Evolutionary conservation across 2,113 vertebrate species (phyloP).

Genomic region (Machaerirhynchus nigripectus): DNA sequence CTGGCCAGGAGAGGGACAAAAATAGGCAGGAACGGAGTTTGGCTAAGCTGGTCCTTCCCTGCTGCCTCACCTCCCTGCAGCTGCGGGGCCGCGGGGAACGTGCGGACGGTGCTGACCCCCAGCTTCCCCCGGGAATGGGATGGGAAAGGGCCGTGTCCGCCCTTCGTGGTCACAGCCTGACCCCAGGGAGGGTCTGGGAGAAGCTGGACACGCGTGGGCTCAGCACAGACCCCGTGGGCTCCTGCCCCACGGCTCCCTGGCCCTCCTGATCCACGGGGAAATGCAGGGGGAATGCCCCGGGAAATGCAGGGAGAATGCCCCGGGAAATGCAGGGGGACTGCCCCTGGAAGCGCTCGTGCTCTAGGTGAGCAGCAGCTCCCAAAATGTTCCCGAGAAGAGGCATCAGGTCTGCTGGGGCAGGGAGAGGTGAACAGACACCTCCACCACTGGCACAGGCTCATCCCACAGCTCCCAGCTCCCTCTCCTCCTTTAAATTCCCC

Average conservation of each 20-base stretch:
- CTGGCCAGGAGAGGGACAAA: background rate
- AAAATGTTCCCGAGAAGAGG: background rate
- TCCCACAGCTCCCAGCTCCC: background rate
- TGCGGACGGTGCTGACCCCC: fast-evolving
- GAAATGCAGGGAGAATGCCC: background rate
- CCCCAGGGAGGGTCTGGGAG: background rate
- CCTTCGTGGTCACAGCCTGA: background rate
- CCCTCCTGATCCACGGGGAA: background rate
- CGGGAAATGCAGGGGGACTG: background rate
- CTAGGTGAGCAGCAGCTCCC: background rate
- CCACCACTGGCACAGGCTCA: background rate
- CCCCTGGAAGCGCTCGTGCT: fast-evolving
- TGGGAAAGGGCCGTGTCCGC: background rate
- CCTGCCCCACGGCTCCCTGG: background rate
- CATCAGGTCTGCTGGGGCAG: background rate
- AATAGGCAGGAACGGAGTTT: background rate
- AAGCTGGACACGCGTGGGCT: fast-evolving
- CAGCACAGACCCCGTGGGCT: background rate
- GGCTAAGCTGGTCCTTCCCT: background rate
- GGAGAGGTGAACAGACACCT: background rate
- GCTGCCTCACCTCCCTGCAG: background rate
- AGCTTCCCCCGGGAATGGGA: background rate
- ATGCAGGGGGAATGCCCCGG: too few relatives aligned
- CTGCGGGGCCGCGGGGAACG: fast-evolving
- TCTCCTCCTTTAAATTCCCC: background rate